Base-by-base conservation (phyloP, 2,888 invertebrate species). In the Xanthia icteritia region DNA sequence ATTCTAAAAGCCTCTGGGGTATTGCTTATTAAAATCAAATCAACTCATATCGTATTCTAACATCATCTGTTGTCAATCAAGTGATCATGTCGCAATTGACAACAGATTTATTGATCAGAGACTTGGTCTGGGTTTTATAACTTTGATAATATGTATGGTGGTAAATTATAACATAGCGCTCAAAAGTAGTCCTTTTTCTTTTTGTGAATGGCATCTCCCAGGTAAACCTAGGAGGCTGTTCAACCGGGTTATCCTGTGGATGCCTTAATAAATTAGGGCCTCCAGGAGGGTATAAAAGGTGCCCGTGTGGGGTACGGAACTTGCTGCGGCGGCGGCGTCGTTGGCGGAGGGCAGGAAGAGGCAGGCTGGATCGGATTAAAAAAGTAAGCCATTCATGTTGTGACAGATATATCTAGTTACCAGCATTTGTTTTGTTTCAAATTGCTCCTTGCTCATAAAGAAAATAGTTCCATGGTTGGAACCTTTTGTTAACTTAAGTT, bases 401-500 rank as follows among this genome's bases (percentile, higher is more conserved):
- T 36, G 54, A 36, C 54, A 51, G 6, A n/a, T 54, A 20, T 68
- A 20, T 20, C 36, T 36, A 64, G 15, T 39, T 39, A 17, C 20
- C 2, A 63, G 23, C 31, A 17, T 58, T 69, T 9, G 20, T 58
- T 42, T 67, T 60, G 20, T 58, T 71, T 63, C 15, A 23, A 15
- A 56, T 56, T 31, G 20, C 11, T 61, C 4, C 11, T 71, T 36
- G 23, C 17, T 45, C 15, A 15, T 45, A 45, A 61, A 48, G 9
- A 61, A 17, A 70, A 58, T 20, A 58, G 51, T 48, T 67, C 17
- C 69, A 39, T 17, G 42, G 23, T 31, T 68, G 9, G 9, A 65
- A 36, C 23, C 70, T 67, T 76, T 69, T 69, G 56, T 82, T 31
- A 45, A 66, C 48, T 51, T 58, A 63, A 11, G n/a, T 72, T 54